Evolutionary conservation across 2,113 vertebrate species (phyloP), one percentile per base, ranked within the genome.

Genomic region (Corythornis vintsioides): DNA sequence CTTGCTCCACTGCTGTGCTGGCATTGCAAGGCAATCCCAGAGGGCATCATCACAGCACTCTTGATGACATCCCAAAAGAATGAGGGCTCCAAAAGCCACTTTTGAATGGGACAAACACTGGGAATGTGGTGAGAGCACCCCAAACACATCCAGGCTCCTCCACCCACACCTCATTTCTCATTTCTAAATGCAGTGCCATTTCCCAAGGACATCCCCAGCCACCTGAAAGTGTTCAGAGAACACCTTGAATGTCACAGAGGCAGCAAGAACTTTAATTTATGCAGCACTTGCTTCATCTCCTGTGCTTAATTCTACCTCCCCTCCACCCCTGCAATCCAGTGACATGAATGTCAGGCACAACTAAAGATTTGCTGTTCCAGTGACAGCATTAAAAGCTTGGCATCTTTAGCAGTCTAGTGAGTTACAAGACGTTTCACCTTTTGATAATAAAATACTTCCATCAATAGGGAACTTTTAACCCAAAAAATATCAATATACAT

Each of bases 381-480:
- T 91, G 79, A 59, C 94, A 95, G 91, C 79, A 90, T 48, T 26
- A 61, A 31, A 82, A 93, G 47, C 80, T 55, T 33, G 72, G 67
- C 78, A 87, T 45, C 65, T 91, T 79, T 26, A 87, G 84, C 76
- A 82, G 77, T 6, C 61, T 66, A 25, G 21, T 8, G 86, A 81
- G 50, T 66, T 80, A 90, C 70, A 74, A 86, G 40, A 78, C 1
- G 0, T 83, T 92, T 92, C 88, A 89, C 84, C 84, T 94, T 87
- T 84, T 61, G 87, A 82, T 86, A 89, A 91, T 74, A 90, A 94
- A 89, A 88, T 15, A n/a, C 31, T 87, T 83, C 65, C 88, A 84
- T 38, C 86, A 83, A 67, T 17, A 53, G 52, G 3, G 28, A 93
- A 83, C 21, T 33, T 73, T 85, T 45, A 65, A 88, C 52, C 65